These are phyloP conservation scores for Harpagifer antarcticus DNA, from an alignment of 2,797 vertebrate genomes.

Conservation along the genomic window DNA sequence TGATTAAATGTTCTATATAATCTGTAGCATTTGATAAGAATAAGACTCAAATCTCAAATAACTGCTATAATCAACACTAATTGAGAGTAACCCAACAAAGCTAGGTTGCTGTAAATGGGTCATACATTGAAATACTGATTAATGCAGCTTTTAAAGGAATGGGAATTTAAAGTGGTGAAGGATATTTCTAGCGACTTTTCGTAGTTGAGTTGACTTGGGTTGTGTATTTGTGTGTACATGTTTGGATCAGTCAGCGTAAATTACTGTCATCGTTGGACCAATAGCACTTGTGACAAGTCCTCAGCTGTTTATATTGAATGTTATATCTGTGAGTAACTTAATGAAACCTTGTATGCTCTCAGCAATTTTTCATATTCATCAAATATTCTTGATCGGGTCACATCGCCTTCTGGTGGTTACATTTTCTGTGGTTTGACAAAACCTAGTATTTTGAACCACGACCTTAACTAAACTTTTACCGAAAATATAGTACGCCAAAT, in stretches of 20 bases:
- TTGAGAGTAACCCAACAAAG: neutral
- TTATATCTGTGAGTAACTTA: neutral
- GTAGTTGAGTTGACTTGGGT: neutral
- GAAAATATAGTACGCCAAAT: neutral
- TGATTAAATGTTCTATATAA: no score
- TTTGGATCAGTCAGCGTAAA: neutral
- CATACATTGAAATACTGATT: neutral
- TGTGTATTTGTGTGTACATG: neutral
- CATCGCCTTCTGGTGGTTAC: neutral
- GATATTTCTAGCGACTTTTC: neutral
- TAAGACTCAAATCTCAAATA: no score
- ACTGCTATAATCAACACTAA: neutral
- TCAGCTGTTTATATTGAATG: neutral
- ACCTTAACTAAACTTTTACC: neutral
- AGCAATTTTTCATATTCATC: neutral
- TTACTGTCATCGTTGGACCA: neutral
- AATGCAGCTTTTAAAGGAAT: neutral
- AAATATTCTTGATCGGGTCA: neutral
- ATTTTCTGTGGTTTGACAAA: neutral
- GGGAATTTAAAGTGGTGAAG: neutral
- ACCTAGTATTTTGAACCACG: neutral
- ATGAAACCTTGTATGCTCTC: neutral
- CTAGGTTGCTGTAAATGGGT: neutral
- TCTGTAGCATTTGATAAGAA: no score
- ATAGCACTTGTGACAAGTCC: neutral